phyloP scores from a whole-genome alignment of 2,113 vertebrate species.

The Poeciliopsis turrubarensis region DNA sequence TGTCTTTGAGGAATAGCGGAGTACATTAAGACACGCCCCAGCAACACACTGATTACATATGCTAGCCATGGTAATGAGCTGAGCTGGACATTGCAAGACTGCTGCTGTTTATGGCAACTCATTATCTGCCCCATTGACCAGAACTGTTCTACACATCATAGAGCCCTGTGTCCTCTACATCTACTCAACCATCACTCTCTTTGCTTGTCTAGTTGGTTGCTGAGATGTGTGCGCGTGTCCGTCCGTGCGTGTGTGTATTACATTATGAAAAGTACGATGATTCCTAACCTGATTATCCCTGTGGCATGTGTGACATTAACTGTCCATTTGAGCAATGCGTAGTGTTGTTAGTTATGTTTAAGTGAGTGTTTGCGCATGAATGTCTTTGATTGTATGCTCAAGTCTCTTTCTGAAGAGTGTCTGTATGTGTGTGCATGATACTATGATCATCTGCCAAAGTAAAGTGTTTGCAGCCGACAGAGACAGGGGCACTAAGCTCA shows the following conservation, averaged over 20 bases:
- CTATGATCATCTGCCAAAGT: constrained; percentile 81
- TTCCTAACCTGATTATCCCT: constrained; percentile 61
- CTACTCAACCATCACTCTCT: constrained; percentile 69
- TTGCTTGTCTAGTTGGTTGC: constrained; percentile 48
- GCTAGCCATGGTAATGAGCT: constrained; percentile 77
- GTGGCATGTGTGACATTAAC: constrained; percentile 25
- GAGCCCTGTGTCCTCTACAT: constrained; percentile 77
- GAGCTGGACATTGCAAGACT: constrained; percentile 77
- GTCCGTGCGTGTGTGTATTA: constrained; percentile 28
- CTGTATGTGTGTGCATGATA: constrained; percentile 38
- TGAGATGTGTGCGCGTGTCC: neutral
- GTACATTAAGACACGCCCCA: constrained; percentile 80
- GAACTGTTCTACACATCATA: constrained; percentile 78
- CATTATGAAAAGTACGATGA: constrained; percentile 62
- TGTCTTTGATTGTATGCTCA: constrained; percentile 33
- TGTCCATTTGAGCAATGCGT: constrained; percentile 45
- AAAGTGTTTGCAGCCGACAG: constrained; percentile 80
- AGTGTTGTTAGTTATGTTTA: constrained; percentile 42
- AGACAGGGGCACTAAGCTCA: constrained; percentile 82
- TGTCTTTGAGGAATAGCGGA: constrained; percentile 72
- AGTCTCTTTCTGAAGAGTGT: constrained; percentile 37
- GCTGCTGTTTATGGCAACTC: constrained; percentile 82
- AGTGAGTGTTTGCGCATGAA: constrained; percentile 50
- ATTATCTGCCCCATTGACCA: constrained; percentile 83
- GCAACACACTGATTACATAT: constrained; percentile 81